Conservation (phyloP, 2,888 invertebrate genomes). For the Camptogramma bilineatum region DNA sequence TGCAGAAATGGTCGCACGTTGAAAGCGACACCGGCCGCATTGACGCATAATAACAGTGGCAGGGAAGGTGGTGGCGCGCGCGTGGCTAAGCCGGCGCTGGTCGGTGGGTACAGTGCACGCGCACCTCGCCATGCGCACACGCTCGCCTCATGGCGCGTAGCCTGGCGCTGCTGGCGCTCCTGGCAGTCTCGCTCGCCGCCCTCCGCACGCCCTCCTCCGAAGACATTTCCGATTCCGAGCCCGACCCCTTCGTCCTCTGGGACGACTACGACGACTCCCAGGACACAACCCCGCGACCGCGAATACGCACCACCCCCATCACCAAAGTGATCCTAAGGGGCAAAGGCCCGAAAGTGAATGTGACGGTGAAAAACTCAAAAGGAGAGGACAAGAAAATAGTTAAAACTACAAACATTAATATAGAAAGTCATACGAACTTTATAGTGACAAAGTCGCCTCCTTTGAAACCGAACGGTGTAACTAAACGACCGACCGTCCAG, state of each 20-base stretch:
- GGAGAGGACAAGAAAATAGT: conserved; percentile 67
- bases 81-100: conserved; percentile 48
- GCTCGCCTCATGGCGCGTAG: conserved; percentile 82
- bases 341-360: conserved; percentile 69
- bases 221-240: conserved; percentile 66
- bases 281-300: conserved; percentile 62
- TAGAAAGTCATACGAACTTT: conserved; percentile 79
- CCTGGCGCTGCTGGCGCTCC: conserved; percentile 81
- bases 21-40: conserved; percentile 71
- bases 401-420: conserved; percentile 77
- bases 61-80: conserved; percentile 65
- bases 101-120: conserved; percentile 75
- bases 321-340: conserved; percentile 72
- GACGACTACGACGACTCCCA: conserved; percentile 73
- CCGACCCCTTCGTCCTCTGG: conserved; percentile 70
- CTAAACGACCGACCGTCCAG: conserved; percentile 51
- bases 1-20: conserved; percentile 57
- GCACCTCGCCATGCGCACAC: conserved; percentile 85
- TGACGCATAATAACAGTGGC: conserved; percentile 69
- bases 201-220: conserved; percentile 59
- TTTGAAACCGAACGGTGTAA: conserved; percentile 46
- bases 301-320: conserved; percentile 56
- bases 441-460: conserved; percentile 68
- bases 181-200: conserved; percentile 70
- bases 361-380: conserved; percentile 66